Evolutionary conservation across 2,113 vertebrate genomes (phyloP).

Genomic region (Conger conger): DNA sequence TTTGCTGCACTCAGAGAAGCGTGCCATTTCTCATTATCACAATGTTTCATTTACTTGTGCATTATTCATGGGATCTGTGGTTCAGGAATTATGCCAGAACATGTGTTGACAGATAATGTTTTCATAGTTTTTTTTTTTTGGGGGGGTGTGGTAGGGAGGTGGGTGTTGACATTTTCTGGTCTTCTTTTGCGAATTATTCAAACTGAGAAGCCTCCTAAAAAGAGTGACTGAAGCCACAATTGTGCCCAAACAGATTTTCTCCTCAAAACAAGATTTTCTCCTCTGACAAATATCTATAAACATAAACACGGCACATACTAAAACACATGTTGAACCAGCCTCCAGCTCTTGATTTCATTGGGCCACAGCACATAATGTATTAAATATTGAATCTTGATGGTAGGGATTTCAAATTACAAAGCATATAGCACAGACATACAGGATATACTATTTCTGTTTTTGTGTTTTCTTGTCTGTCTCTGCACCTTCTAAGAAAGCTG

Average conservation of each 20-base stretch:
- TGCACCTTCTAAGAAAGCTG: no score
- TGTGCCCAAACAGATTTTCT: background rate
- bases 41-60: slow-evolving; percentile 54
- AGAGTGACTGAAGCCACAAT: background rate
- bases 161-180: background rate
- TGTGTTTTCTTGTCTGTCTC: no score
- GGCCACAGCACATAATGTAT: no score
- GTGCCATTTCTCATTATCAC: slow-evolving; percentile 57
- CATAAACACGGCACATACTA: background rate
- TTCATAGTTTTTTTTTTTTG: background rate
- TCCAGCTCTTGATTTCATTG: no score
- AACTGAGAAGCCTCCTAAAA: background rate
- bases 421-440: no score
- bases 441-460: no score
- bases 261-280: background rate
- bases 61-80: slow-evolving; percentile 57
- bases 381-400: no score
- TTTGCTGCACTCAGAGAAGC: slow-evolving; percentile 53
- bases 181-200: background rate
- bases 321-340: no score
- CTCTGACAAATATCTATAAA: background rate
- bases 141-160: no score
- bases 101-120: slow-evolving; percentile 46
- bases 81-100: slow-evolving; percentile 42
- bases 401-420: no score